Percentiles rank a stretch among this genome's conserved stretches.
phyloP scores from a whole-genome alignment of 2,113 vertebrate species.

The zebrafish (Danio rerio) region DNA sequence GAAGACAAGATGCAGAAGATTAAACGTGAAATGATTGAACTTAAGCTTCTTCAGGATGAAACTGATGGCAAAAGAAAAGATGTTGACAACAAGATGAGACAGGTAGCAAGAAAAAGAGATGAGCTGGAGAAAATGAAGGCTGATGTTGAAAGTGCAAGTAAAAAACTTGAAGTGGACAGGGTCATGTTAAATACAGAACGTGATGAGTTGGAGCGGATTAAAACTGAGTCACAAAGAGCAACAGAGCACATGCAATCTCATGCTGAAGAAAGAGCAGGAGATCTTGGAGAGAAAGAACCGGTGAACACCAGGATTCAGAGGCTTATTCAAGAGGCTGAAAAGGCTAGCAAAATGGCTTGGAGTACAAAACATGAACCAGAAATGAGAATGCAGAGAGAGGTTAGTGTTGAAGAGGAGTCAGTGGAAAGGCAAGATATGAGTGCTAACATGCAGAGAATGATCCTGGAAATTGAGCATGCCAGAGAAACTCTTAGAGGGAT shows the following conservation, averaged over 20 bases:
- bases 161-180: slow-evolving; percentile 28
- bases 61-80: slow-evolving; percentile 42
- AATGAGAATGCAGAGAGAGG: slow-evolving; percentile 26
- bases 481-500: slow-evolving; percentile 56
- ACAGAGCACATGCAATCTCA: slow-evolving; percentile 45
- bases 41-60: slow-evolving; percentile 20
- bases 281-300: slow-evolving; percentile 6
- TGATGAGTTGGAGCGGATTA: slow-evolving; percentile 8
- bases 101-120: slow-evolving; percentile 37
- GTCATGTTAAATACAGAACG: slow-evolving; percentile 17
- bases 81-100: slow-evolving; percentile 41
- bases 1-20: slow-evolving; percentile 45
- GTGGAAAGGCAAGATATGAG: not conserved
- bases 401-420: not conserved
- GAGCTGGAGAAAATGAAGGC: slow-evolving; percentile 45
- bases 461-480: slow-evolving; percentile 60
- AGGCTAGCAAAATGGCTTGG: slow-evolving; percentile 48
- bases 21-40: slow-evolving; percentile 40
- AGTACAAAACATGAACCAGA: slow-evolving; percentile 35
- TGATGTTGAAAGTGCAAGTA: slow-evolving; percentile 42
- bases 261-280: slow-evolving; percentile 17
- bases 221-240: slow-evolving; percentile 14
- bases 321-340: slow-evolving; percentile 57
- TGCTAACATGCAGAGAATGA: slow-evolving; percentile 44
- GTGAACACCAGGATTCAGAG: slow-evolving; percentile 53